Percentiles rank a stretch among this genome's conserved stretches.
phyloP scores from a whole-genome alignment of 2,113 vertebrate genomes.

The Cephalopterus ornatus region DNA sequence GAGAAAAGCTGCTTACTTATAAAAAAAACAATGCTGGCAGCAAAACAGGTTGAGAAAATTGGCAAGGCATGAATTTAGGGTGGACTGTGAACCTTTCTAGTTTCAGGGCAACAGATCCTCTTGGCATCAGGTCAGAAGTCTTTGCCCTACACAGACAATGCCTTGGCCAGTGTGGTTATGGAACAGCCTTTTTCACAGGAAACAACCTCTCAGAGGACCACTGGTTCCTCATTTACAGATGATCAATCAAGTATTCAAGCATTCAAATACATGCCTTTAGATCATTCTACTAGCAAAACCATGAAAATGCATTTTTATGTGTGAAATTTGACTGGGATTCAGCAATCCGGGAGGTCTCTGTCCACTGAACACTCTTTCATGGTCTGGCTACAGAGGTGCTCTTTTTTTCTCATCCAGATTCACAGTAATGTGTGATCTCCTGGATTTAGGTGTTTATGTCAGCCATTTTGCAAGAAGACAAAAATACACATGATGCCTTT shows the following conservation, averaged over 20 bases:
- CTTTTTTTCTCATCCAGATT: not conserved
- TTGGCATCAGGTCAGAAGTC: not conserved
- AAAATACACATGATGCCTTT: not conserved
- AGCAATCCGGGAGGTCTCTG: not conserved
- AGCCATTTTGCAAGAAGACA: not conserved
- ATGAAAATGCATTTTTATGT: not conserved
- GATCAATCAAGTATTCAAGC: not conserved
- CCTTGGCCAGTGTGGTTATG: not conserved
- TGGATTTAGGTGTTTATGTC: not conserved
- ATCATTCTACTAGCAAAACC: not conserved
- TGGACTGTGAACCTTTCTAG: not conserved
- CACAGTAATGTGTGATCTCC: not conserved
- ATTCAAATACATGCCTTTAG: not conserved
- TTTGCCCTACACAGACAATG: not conserved
- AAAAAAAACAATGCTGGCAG: not conserved
- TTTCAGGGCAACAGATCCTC: not conserved
- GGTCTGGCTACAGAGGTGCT: not conserved
- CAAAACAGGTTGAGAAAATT: not conserved
- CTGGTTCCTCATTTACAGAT: not conserved
- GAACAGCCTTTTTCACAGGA: not conserved
- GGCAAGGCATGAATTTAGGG: not conserved
- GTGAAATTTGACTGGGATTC: not conserved
- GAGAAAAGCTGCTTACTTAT: not conserved
- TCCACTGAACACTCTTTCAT: not conserved
- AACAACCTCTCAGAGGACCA: not conserved